Evolutionary conservation across 2,797 vertebrate species (phyloP), one percentile per base, ranked within the genome.

Genomic region (Hemitrygon akajei): DNA sequence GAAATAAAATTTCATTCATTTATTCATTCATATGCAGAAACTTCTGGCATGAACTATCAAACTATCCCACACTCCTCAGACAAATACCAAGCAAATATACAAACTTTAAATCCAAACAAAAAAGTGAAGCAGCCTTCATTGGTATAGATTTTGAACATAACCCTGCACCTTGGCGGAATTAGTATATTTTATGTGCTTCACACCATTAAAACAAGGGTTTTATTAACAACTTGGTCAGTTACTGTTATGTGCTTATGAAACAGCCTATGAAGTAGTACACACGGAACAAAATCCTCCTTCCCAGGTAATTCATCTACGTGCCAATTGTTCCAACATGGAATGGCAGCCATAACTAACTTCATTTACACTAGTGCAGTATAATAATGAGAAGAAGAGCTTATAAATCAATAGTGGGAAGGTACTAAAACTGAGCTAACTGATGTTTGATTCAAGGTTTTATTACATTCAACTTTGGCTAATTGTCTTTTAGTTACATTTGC

Each of bases 121-220:
- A n/a, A 89, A 37, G n/a, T 7, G 60, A 20, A 69, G 37, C 86
- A 89, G n/a, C 22, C 34, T 3, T 47, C 91, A 25, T 91, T 93
- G 71, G 91, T 34, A 58, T 47, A 9, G 73, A 58, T 75, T n/a
- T 56, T 93, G 71, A 92, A 30, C 4, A 75, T 30, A 75, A 76
- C 37, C 47, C 14, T 56, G 11, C 9, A 12, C 71, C 69, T 69
- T 93, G 11, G 69, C 40, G 40, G 91, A 93, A 76, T 40, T 22
- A 47, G 69, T 92, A 66, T 27, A 75, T 75, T 91, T 76, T 93
- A 93, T 93, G 76, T 93, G 91, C 76, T 93, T 93, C 69, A 93
- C 71, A 76, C 91, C 71, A 58, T 93, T 71, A 75, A 40, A 75
- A 91, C 75, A 75, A 71, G 47, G 71, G 71, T 56, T 56, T 93